Evolutionary conservation across 2,888 invertebrate species (phyloP).

Genomic region (Mayetiola destructor): DNA sequence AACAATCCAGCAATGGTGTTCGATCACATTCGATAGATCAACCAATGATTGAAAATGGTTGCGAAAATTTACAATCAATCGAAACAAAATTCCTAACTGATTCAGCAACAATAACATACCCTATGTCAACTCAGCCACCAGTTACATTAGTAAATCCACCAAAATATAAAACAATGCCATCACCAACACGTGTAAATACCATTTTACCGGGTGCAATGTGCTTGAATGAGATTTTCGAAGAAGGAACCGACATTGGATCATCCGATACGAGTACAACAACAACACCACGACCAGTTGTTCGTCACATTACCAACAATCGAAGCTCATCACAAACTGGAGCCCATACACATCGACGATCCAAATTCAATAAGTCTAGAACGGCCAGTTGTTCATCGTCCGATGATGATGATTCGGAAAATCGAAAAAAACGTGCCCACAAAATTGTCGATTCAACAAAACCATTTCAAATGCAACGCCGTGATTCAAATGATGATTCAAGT

Average conservation of each 20-base stretch:
- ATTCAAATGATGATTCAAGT: slow-evolving; percentile 74
- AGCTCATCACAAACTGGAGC: slow-evolving; percentile 20
- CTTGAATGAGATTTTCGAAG: slow-evolving; percentile 55
- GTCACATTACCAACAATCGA: slow-evolving; percentile 22
- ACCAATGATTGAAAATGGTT: neutral
- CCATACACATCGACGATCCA: slow-evolving; percentile 45
- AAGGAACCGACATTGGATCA: slow-evolving; percentile 36
- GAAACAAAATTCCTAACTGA: slow-evolving; percentile 32
- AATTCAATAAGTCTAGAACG: slow-evolving; percentile 57
- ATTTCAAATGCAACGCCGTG: slow-evolving; percentile 48
- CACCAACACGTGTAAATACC: slow-evolving; percentile 35
- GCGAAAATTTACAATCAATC: neutral
- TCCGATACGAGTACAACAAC: slow-evolving; percentile 21
- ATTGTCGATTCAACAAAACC: slow-evolving; percentile 46
- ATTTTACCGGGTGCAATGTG: slow-evolving; percentile 29
- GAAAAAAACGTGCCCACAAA: slow-evolving; percentile 67
- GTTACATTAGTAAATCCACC: slow-evolving; percentile 27
- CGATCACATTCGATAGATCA: slow-evolving; percentile 19
- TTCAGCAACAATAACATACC: slow-evolving; percentile 41
- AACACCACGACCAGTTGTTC: slow-evolving; percentile 24
- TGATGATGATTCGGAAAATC: slow-evolving; percentile 52
- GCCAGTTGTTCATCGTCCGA: slow-evolving; percentile 89
- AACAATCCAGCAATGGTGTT: neutral
- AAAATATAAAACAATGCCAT: slow-evolving; percentile 46
- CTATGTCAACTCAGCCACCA: slow-evolving; percentile 32